Conservation (phyloP, 2,797 vertebrate species). For the Acipenser transmontanus region DNA sequence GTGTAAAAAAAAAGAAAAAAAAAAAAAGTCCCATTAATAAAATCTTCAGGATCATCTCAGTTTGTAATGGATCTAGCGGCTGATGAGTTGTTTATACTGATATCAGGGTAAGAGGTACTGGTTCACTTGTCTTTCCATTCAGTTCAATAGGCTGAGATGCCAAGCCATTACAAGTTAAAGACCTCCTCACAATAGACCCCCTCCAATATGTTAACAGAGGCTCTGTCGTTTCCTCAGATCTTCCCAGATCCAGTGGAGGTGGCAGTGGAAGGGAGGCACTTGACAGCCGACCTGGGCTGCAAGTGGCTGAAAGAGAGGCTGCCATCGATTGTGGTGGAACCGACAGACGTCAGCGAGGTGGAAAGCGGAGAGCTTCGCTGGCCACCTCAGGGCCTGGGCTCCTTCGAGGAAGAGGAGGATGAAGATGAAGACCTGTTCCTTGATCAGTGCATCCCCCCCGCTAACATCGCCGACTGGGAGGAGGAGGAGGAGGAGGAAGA, state of each 20-base stretch:
- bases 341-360: constrained; percentile 65
- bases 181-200: too few relatives aligned
- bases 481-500: constrained; percentile 43
- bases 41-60: too few relatives aligned
- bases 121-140: too few relatives aligned
- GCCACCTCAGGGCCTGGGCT: constrained; percentile 60
- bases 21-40: too few relatives aligned
- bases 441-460: constrained; percentile 66
- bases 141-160: too few relatives aligned
- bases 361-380: constrained; percentile 75
- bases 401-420: constrained; percentile 52
- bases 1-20: too few relatives aligned
- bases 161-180: too few relatives aligned
- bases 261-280: constrained; percentile 34
- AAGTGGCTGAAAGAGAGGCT: constrained; percentile 54
- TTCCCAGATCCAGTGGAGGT: constrained; percentile 63
- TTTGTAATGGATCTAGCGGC: too few relatives aligned
- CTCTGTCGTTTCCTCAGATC: constrained; percentile 43
- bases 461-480: constrained; percentile 65
- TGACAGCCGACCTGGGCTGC: constrained; percentile 28
- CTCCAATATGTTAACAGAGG: neutral
- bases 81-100: too few relatives aligned
- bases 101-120: too few relatives aligned
- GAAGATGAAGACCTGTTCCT: constrained; percentile 48
- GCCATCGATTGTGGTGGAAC: constrained; percentile 74